Conservation (phyloP, 2,797 vertebrate genomes). For the Chiloscyllium punctatum region DNA sequence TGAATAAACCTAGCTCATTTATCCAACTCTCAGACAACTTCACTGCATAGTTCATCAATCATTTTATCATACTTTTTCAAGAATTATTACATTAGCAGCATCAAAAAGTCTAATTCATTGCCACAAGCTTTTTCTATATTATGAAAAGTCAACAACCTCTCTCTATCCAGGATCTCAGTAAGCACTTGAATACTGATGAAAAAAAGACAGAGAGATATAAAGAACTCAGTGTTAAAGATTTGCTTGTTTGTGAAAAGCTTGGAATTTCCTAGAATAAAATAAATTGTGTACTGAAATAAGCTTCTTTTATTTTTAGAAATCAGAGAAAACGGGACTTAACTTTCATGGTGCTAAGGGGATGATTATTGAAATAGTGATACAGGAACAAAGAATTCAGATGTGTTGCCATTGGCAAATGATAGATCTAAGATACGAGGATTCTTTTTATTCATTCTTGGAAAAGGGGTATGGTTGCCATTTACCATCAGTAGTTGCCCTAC, state of each 20-base stretch:
- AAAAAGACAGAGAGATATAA: neutral
- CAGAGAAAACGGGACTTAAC: neutral
- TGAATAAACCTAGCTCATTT: neutral
- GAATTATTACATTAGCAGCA: neutral
- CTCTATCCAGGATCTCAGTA: neutral
- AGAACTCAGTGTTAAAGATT: neutral
- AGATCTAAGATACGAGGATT: too few relatives aligned
- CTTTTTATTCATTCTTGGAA: neutral
- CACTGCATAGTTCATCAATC: neutral
- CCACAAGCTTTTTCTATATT: neutral
- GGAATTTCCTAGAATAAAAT: neutral
- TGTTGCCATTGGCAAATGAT: neutral
- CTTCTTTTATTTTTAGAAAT: neutral
- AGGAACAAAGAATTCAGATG: neutral
- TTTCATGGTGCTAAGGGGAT: neutral
- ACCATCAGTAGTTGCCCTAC: neutral
- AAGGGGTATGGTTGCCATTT: neutral
- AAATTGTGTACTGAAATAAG: neutral
- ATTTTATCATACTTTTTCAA: neutral
- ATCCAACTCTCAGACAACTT: neutral
- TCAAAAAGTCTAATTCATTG: neutral
- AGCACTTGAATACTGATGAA: neutral
- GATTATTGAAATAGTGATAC: neutral
- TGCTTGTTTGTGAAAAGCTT: neutral
- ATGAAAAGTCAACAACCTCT: neutral